phyloP scores from a whole-genome alignment of 2,797 vertebrate species.

The Ceryle rudis region DNA sequence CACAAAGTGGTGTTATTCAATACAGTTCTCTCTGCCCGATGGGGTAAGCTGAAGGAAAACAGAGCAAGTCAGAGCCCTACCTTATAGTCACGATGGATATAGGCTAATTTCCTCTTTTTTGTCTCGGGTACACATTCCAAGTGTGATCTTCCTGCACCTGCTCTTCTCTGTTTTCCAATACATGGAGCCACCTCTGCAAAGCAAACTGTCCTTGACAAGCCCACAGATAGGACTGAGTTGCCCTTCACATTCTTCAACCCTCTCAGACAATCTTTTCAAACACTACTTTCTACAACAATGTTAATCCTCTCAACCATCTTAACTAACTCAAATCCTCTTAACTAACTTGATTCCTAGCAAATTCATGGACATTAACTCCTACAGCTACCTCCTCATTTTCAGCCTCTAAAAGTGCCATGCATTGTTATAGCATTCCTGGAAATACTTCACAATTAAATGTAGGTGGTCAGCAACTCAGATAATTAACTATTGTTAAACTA shows the following conservation, averaged over 20 bases:
- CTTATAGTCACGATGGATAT: background rate
- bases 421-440: background rate
- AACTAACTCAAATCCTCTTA: background rate
- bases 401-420: background rate
- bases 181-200: background rate
- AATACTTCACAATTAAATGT: background rate
- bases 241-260: background rate
- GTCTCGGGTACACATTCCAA: background rate
- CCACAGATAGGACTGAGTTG: background rate
- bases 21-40: background rate
- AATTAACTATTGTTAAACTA: background rate
- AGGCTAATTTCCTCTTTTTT: background rate
- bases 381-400: background rate
- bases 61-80: background rate
- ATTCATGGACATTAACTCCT: slow-evolving; percentile 16
- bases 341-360: background rate
- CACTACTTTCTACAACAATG: slow-evolving; percentile 55
- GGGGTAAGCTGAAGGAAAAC: background rate
- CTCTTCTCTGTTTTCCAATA: background rate
- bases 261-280: background rate
- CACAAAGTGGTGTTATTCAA: background rate
- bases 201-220: background rate
- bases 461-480: background rate
- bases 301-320: slow-evolving; percentile 63
- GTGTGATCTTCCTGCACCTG: background rate